Conservation (phyloP, 2,797 vertebrate genomes). For the Chromobotia macracanthus region DNA sequence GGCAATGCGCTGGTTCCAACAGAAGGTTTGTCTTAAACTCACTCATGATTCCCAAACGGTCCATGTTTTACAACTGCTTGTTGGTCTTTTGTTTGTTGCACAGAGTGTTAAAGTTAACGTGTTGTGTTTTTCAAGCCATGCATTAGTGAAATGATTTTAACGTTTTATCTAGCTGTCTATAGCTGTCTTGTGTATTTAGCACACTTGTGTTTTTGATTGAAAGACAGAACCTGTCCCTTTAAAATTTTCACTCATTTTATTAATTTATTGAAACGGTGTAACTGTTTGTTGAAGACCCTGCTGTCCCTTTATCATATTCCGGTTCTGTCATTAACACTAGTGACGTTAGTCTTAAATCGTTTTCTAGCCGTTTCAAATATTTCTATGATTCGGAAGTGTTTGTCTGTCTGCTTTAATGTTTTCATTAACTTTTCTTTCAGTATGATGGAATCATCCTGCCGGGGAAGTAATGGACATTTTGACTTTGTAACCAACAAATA, state of each 20-base stretch:
- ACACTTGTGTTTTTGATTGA: not conserved
- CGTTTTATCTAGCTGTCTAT: not conserved
- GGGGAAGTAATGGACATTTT: constrained; percentile 88
- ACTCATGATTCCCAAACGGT: not conserved
- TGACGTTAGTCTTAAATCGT: too few relatives aligned
- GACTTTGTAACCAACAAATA: constrained; percentile 76
- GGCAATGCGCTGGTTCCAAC: constrained; percentile 99
- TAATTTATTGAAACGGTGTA: not conserved
- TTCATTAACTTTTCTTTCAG: constrained; percentile 70
- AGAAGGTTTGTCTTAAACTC: constrained; percentile 82
- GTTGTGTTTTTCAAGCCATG: not conserved
- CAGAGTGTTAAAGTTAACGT: not conserved
- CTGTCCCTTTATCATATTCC: too few relatives aligned
- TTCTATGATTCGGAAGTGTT: too few relatives aligned
- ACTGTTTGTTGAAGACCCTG: not conserved
- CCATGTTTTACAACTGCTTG: not conserved
- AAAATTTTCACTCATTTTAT: not conserved
- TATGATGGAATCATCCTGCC: constrained; percentile 99
- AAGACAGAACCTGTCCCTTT: not conserved
- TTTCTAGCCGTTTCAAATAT: too few relatives aligned
- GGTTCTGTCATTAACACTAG: too few relatives aligned
- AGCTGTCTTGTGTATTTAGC: not conserved
- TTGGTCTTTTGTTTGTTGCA: not conserved
- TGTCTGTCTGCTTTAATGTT: not conserved
- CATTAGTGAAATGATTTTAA: not conserved